Conservation (phyloP, 2,888 invertebrate genomes). For the Philonicus albiceps region DNA sequence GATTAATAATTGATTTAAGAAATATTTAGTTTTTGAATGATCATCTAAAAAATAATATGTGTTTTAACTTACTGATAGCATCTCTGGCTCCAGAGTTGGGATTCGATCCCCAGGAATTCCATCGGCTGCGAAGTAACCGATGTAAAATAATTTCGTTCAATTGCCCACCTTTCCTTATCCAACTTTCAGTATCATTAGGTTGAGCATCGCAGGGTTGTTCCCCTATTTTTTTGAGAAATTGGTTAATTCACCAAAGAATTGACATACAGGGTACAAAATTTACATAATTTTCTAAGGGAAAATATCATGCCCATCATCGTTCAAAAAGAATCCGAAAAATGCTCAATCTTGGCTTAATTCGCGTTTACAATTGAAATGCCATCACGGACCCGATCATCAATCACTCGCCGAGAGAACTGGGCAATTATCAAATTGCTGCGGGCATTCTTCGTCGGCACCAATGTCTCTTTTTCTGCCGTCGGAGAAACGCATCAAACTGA, state of each 20-base stretch:
- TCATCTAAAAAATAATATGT: neutral
- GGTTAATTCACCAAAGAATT: neutral
- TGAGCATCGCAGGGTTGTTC: neutral
- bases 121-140: neutral
- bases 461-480: neutral
- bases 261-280: neutral
- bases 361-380: neutral
- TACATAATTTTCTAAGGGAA: neutral
- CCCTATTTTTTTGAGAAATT: neutral
- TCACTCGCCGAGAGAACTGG: neutral
- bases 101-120: neutral
- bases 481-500: neutral
- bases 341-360: neutral
- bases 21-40: neutral
- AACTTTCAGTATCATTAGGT: neutral
- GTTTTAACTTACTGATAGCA: neutral
- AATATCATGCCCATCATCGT: neutral
- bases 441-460: constrained; percentile 1
- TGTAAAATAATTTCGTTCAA: neutral
- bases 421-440: neutral
- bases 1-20: neutral
- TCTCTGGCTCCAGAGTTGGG: neutral
- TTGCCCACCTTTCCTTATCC: neutral
- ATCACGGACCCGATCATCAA: neutral
- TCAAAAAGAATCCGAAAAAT: neutral